Conservation (phyloP, 2,888 invertebrate species). For the Leucophenga montana region DNA sequence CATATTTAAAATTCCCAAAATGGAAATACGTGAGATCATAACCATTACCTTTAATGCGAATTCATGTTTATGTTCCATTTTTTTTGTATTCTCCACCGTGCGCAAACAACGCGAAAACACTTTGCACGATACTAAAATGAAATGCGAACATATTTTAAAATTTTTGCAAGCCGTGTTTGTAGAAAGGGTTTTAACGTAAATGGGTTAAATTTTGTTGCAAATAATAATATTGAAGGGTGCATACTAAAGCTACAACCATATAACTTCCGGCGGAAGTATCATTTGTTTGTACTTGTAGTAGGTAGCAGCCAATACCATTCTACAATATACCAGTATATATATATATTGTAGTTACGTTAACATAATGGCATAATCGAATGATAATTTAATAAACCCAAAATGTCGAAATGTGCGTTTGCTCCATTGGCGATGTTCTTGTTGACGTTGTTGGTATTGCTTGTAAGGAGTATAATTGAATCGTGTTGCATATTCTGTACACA, state of each 20-base stretch:
- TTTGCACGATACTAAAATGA: slow-evolving; percentile 50
- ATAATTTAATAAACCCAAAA: slow-evolving; percentile 62
- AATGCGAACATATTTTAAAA: slow-evolving; percentile 19
- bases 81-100: slow-evolving; percentile 29
- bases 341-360: slow-evolving; percentile 37
- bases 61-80: slow-evolving; percentile 46
- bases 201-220: slow-evolving; percentile 10
- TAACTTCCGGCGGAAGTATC: slow-evolving; percentile 64
- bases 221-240: slow-evolving; percentile 40
- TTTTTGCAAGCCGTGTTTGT: neutral
- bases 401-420: slow-evolving; percentile 36
- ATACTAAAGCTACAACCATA: slow-evolving; percentile 35
- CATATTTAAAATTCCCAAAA: slow-evolving; percentile 68
- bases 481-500: slow-evolving; percentile 25
- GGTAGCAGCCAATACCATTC: too few species aligned
- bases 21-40: slow-evolving; percentile 65
- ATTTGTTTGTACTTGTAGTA: slow-evolving; percentile 43
- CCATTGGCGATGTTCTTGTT: too few species aligned
- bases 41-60: slow-evolving; percentile 64
- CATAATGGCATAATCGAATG: slow-evolving; percentile 66
- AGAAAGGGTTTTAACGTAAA: slow-evolving; percentile 38
- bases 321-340: too few species aligned
- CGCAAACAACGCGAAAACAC: slow-evolving; percentile 57
- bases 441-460: slow-evolving; percentile 41
- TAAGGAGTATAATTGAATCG: slow-evolving; percentile 59